Base-by-base conservation (phyloP, 2,113 vertebrate species). In the Coturnix japonica region DNA sequence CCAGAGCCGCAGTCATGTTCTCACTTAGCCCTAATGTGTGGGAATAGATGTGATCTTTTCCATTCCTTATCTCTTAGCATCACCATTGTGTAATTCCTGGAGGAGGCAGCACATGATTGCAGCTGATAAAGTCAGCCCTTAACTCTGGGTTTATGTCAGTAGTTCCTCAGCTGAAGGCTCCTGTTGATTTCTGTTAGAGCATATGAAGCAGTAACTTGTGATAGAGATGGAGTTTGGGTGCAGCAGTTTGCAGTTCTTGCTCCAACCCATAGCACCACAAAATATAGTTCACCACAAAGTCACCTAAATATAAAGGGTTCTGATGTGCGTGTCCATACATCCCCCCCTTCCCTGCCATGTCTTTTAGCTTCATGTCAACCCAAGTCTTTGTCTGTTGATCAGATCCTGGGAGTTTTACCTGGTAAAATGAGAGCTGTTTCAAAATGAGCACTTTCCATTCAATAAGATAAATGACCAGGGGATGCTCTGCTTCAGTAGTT, bases 401-500 rank as follows among this genome's bases (percentile, higher is more conserved):
- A 65, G 37, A 9, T 60, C 37, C 28, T 33, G 41, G 6, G 30
- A 23, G 18, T 19, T 56, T n/a, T n/a, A 26, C 33, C 35, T 64
- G 30, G n/a, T 22, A 15, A 44, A 59, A 12, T 28, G 13, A 71
- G 67, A 74, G 21, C 16, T 19, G 2, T 3, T 11, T 25, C 67
- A 51, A 51, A 22, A 77, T 47, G 47, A 31, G 2, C 4, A 1
- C 30, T 41, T 67, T 19, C 3, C 3, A 19, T 25, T 57, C 5
- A 12, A 71, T 77, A 44, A 80, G 71, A 63, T 85, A 56, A 51
- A 75, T 80, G 89, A 71, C 64, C 8, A 2, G 59, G 85, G 46
- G 25, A 33, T 92, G 31, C 81, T 91, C 51, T 51, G 54, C 69
- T 69, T 86, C 86, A 82, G 37, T 56, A 51, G 18, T 84, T 96